Base-by-base conservation (phyloP, 2,888 invertebrate species). In the Hydrotaea cyrtoneurina region DNA sequence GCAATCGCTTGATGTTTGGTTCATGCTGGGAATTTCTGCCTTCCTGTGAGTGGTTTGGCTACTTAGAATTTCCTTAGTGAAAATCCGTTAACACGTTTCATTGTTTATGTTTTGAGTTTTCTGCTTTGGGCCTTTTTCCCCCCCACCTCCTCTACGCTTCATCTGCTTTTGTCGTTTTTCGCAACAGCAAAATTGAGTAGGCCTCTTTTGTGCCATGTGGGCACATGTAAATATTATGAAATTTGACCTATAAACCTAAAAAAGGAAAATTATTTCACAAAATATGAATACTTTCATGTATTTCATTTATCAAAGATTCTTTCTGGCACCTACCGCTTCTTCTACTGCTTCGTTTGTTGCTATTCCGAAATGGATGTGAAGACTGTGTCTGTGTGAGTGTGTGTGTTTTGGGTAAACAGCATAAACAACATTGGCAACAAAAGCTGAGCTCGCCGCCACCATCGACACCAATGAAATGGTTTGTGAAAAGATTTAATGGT, bases 161-260 rank as follows among this genome's bases (percentile, higher is more conserved):
- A 17, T 31, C 31, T 31, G 31, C 7, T 31, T 31, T 4, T 39
- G 19, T 55, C 11, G 17, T 55, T 55, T 55, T 55, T 55, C 21
- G 26, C 53, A 74, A 74, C 36, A 74, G 39, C 26, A 66, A 53
- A 39, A 39, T 8, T 13, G 23, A 50, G 26, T 23, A 59, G 46
- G 59, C 46, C 8, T 39, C 15, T 11, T 23, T 59, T 10, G 23
- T 59, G 59, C 23, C n/a, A n/a, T n/a, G 23, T 11, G 23, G 59
- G 23, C 59, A 50, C 2, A 15, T 46, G 46, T 46, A 69, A 69
- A 69, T 46, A 69, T 46, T 43, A 46, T 69, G 69, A 80, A 84
- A 64, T 84, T 75, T 84, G 83, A 84, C 83, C 83, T 55, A 84
- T 78, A 84, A 80, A 84, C 83, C 83, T 43, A 84, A 36, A 78